These are phyloP conservation scores for Rhagoletis pomonella DNA, from an alignment of 1,140 invertebrate species.

Conservation along the genomic window DNA sequence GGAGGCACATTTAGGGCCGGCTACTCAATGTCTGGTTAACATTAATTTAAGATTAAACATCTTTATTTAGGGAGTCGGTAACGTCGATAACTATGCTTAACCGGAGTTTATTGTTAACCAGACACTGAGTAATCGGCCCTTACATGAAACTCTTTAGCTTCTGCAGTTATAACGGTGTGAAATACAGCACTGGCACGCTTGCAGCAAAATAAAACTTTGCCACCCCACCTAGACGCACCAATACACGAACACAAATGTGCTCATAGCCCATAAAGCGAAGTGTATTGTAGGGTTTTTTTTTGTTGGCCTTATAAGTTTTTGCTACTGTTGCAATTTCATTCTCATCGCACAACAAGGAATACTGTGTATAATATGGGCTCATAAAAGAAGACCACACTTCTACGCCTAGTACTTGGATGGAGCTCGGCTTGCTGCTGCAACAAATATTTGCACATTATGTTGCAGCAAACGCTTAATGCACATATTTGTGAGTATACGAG, in stretches of 20 bases:
- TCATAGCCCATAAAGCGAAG: not conserved
- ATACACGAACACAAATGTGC: not conserved
- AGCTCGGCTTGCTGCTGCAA: not conserved
- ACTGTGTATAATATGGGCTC: constrained; percentile 11
- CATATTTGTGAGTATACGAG: not conserved
- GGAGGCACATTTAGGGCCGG: no score
- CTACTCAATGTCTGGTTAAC: no score
- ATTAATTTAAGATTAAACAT: no score
- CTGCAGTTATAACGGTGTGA: constrained; percentile 13
- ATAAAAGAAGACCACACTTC: not conserved
- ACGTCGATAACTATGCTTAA: no score
- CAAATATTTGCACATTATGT: constrained; percentile 24
- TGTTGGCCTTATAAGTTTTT: not conserved
- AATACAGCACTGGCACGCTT: not conserved
- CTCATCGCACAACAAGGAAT: constrained; percentile 13
- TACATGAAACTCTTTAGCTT: no score
- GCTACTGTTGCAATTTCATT: constrained; percentile 21
- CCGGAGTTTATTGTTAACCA: no score
- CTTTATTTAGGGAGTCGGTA: no score
- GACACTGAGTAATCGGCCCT: no score
- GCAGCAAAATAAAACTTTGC: constrained; percentile 31
- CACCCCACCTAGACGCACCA: not conserved
- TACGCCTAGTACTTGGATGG: not conserved
- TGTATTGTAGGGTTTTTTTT: not conserved
- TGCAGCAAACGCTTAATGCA: not conserved